Conservation (phyloP, 1,140 invertebrate genomes). For the Ladona fulva region DNA sequence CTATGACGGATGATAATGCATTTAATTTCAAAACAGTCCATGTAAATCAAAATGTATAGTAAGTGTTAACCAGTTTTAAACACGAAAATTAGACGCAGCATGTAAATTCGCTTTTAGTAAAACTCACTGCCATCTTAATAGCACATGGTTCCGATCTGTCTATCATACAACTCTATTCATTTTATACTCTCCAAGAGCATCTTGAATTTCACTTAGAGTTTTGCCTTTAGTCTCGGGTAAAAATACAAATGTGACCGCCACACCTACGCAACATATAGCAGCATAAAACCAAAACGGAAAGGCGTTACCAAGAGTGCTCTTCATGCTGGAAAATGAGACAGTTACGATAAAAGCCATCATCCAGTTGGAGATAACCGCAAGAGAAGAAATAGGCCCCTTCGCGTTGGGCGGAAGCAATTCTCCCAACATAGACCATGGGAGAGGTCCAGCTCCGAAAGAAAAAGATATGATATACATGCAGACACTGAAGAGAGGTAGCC, state of each 20-base stretch:
- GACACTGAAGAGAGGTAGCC: slow-evolving; percentile 32
- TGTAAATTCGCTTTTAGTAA: too few relatives aligned
- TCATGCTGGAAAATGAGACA: slow-evolving; percentile 35
- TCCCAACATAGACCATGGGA: slow-evolving; percentile 38
- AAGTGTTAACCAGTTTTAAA: too few relatives aligned
- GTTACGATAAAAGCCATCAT: slow-evolving; percentile 42
- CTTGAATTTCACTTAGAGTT: slow-evolving; percentile 59
- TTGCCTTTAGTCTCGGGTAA: slow-evolving; percentile 76
- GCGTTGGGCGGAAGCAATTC: slow-evolving; percentile 36
- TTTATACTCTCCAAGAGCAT: neutral
- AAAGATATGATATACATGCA: slow-evolving; percentile 34
- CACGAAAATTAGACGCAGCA: too few relatives aligned
- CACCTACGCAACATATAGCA: slow-evolving; percentile 50
- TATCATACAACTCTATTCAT: too few relatives aligned
- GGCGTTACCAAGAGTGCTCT: slow-evolving; percentile 17
- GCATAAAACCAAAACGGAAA: slow-evolving; percentile 60
- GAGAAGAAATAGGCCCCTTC: slow-evolving; percentile 33
- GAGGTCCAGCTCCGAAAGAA: slow-evolving; percentile 37
- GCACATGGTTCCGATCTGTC: too few relatives aligned
- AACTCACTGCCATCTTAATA: too few relatives aligned
- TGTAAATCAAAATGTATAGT: too few relatives aligned
- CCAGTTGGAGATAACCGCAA: slow-evolving; percentile 41
- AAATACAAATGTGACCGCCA: slow-evolving; percentile 54
- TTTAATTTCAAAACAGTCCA: too few relatives aligned
- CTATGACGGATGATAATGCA: too few relatives aligned